Conservation (phyloP, 1,140 invertebrate genomes). For the Sweltsa coloradensis region DNA sequence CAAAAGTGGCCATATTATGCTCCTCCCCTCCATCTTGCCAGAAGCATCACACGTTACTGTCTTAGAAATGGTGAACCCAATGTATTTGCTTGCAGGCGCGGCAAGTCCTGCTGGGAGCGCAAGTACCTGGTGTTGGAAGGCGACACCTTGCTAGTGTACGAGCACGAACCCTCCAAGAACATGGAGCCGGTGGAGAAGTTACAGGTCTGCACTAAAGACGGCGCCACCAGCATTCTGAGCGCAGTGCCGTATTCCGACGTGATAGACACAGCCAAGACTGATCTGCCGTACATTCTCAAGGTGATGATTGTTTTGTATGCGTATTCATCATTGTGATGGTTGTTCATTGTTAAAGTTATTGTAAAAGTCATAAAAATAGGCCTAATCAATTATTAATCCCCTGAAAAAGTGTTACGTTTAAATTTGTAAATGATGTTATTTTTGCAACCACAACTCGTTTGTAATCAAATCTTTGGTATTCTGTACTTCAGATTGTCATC, state of each 20-base stretch:
- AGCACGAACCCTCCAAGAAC: slow-evolving; percentile 33
- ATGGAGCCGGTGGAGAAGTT: slow-evolving; percentile 34
- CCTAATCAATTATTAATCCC: no score
- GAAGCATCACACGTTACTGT: neutral
- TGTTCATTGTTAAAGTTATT: no score
- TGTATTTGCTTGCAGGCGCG: slow-evolving; percentile 28
- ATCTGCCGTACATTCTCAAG: slow-evolving; percentile 49
- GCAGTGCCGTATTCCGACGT: slow-evolving; percentile 44
- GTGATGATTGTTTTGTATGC: no score
- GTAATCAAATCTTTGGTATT: no score
- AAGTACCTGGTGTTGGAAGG: slow-evolving; percentile 43
- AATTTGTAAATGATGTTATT: no score
- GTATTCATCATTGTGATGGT: no score
- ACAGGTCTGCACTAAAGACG: slow-evolving; percentile 38
- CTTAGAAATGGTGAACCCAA: no score
- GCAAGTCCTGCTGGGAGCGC: slow-evolving; percentile 48
- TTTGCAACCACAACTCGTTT: no score
- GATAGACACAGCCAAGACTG: slow-evolving; percentile 40
- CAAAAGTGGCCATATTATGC: no score
- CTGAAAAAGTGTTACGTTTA: no score
- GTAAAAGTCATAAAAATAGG: no score
- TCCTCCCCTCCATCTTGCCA: no score
- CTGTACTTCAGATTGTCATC: slow-evolving; percentile 37
- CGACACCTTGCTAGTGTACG: slow-evolving; percentile 40
- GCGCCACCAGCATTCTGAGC: slow-evolving; percentile 41